These are phyloP conservation scores for Cyrtonyx montezumae DNA, from an alignment of 2,113 vertebrate species.

Conservation along the genomic window DNA sequence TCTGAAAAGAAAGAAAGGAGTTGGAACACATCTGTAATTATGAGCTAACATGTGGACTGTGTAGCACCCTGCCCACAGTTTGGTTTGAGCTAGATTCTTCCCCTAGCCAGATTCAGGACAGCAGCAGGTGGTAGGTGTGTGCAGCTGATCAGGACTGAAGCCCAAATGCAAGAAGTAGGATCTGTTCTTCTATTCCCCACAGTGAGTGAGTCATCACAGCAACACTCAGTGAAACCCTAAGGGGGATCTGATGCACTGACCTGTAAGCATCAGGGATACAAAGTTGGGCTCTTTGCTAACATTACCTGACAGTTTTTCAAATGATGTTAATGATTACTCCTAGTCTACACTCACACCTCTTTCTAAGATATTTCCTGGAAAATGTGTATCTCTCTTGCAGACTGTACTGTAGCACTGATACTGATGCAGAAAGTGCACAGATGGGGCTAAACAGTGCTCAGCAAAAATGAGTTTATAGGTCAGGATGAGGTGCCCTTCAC, in stretches of 20 bases:
- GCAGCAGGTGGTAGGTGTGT: neutral
- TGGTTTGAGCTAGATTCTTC: neutral
- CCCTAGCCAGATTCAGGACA: neutral
- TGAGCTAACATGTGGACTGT: neutral
- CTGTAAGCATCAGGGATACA: neutral
- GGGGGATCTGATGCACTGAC: neutral
- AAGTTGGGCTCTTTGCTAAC: neutral
- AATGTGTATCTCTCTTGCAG: neutral
- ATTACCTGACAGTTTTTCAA: accelerated
- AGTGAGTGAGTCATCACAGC: neutral
- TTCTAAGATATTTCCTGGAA: neutral
- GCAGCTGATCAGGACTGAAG: accelerated
- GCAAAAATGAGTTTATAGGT: neutral
- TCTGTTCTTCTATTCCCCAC: neutral
- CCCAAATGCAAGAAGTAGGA: neutral
- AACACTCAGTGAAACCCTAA: neutral
- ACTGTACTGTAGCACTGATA: neutral
- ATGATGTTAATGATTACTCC: neutral
- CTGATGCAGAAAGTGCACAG: neutral
- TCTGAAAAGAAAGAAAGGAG: neutral
- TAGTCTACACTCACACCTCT: neutral
- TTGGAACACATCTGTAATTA: neutral
- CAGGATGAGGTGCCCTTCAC: neutral
- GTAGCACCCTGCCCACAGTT: accelerated
- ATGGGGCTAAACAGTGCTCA: neutral